Evolutionary conservation across 2,888 invertebrate genomes (phyloP), one percentile per base, ranked within the genome.

Genomic region (Temnothorax unifasciatus): DNA sequence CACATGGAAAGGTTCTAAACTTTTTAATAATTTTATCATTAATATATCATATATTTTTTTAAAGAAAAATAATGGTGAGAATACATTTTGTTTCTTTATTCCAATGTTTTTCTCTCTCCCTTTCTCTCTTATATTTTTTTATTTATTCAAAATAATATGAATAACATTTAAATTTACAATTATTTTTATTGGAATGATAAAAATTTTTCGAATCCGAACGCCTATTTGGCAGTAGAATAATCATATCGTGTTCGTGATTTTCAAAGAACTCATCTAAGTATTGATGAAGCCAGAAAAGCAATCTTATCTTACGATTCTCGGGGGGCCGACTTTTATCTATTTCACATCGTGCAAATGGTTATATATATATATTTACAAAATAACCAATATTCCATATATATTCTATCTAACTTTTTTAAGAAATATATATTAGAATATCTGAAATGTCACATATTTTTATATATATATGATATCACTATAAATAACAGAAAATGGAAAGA

Each of bases 131-230:
- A 25, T 66, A 3, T 89, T 92, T 92, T 69, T 54, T 47, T 71
- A 25, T 71, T 69, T 87, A 85, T 85, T 86, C 88, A 91, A 90
- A 88, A 86, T 83, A 92, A 92, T 92, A 90, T 87, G 87, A 87
- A 86, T 87, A 66, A 86, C 69, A 84, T 71, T 91, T 73, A 57
- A 77, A 87, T 88, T 85, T 85, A 86, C 66, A 88, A 86, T 79
- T 76, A 82, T 83, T 85, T 89, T 86, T 71, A 85, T 87, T 89
- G 89, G 89, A 92, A 92, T 91, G 90, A 77, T 85, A 89, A 82
- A 84, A 89, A 89, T 57, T 66, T 77, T 64, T 71, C 85, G 79
- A 82, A 79, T 38, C 1, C n/a, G 57, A 84, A 82, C 63, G 82
- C 47, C 41, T 47, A 74, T 47, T 44, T 73, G 59, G 59, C 61